Conservation (phyloP, 2,888 invertebrate genomes). For the Aphodius granarius region DNA sequence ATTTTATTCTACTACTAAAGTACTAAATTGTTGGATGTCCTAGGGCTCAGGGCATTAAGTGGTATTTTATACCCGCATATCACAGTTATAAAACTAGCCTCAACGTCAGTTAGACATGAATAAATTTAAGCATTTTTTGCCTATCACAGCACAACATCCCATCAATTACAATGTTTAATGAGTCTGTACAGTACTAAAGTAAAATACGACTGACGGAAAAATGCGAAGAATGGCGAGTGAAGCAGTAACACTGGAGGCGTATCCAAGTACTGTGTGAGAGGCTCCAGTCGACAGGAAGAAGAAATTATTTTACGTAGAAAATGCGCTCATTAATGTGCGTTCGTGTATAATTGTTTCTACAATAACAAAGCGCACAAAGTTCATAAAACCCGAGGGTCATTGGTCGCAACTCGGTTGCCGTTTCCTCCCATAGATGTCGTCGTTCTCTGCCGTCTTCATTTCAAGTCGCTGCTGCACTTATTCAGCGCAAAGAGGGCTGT, state of each 20-base stretch:
- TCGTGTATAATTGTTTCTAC: constrained; percentile 44
- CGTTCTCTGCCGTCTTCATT: not conserved
- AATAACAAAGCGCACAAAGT: constrained; percentile 42
- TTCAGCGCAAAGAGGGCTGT: not conserved
- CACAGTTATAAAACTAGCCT: no score
- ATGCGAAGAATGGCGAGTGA: not conserved
- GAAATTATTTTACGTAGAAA: constrained; percentile 43
- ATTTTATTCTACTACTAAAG: no score
- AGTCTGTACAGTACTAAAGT: not conserved
- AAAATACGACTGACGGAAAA: not conserved
- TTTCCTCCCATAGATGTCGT: not conserved
- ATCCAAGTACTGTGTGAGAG: not conserved
- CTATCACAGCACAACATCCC: no score
- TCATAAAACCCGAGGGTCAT: constrained; percentile 39
- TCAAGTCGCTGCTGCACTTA: not conserved
- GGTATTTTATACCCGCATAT: no score
- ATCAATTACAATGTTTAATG: not conserved
- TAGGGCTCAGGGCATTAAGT: no score
- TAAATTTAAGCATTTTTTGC: no score
- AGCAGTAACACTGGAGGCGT: not conserved
- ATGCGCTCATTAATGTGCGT: constrained; percentile 43
- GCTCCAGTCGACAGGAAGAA: constrained; percentile 37
- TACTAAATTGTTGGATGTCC: no score
- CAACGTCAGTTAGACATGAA: no score
- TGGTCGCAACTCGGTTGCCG: constrained; percentile 31